Conservation (phyloP, 1,140 invertebrate genomes). For the Spodoptera litura region DNA sequence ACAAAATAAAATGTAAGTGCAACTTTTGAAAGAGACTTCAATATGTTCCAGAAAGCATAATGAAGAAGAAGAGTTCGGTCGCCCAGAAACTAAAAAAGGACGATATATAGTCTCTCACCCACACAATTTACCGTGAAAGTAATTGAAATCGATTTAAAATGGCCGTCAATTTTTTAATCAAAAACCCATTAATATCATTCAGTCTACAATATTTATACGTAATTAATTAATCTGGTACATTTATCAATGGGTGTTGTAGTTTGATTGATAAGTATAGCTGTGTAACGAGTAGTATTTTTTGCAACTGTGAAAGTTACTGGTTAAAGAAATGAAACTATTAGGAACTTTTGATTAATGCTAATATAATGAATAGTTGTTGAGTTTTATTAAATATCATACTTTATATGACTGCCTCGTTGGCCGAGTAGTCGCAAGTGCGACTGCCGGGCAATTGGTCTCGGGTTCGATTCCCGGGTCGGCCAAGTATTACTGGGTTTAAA, state of each 20-base stretch:
- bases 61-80: too few relatives aligned
- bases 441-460: too few relatives aligned
- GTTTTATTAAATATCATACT: too few relatives aligned
- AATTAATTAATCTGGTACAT: slow-evolving; percentile 40
- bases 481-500: too few relatives aligned
- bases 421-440: too few relatives aligned
- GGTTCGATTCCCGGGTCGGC: too few relatives aligned
- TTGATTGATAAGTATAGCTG: slow-evolving; percentile 5
- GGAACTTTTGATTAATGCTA: background rate
- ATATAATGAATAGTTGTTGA: background rate
- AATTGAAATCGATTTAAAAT: slow-evolving; percentile 56
- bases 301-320: slow-evolving; percentile 15
- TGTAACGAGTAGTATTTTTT: background rate
- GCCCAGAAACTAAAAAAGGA: too few relatives aligned
- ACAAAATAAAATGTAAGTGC: too few relatives aligned
- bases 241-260: slow-evolving; percentile 25
- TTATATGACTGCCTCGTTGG: too few relatives aligned
- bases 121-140: slow-evolving; percentile 54
- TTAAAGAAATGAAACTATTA: slow-evolving; percentile 16
- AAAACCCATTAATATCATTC: slow-evolving; percentile 35
- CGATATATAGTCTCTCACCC: background rate
- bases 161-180: slow-evolving; percentile 36
- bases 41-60: too few relatives aligned
- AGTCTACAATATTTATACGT: slow-evolving; percentile 26
- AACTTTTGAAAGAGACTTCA: too few relatives aligned